These are phyloP conservation scores for Drosophila neotestacea DNA, from an alignment of 2,888 invertebrate genomes.

Conservation along the genomic window DNA sequence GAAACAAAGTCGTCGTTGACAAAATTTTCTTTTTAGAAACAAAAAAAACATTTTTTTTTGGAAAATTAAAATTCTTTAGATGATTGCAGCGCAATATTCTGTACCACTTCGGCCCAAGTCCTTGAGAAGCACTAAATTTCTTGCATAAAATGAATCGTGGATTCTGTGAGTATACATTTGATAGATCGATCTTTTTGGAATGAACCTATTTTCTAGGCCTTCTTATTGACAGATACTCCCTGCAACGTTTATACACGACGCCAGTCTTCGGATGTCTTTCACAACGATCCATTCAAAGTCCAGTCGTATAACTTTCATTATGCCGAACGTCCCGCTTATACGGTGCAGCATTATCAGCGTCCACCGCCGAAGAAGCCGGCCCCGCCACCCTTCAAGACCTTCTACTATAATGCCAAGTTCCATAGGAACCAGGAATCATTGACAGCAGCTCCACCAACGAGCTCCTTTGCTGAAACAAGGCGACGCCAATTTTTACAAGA, in stretches of 20 bases:
- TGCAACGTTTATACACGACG: conserved; percentile 55
- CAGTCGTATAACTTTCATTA: conserved; percentile 83
- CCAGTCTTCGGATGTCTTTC: conserved; percentile 70
- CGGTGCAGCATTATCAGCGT: conserved; percentile 54
- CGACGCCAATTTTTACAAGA: conserved; percentile 63
- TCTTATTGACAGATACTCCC: conserved; percentile 33
- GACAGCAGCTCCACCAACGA: background rate
- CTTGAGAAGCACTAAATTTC: conserved; percentile 50
- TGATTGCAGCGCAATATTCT: conserved; percentile 31
- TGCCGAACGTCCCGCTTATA: conserved; percentile 73
- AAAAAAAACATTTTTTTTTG: conserved; percentile 12
- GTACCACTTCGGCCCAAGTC: conserved; percentile 35
- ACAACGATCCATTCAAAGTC: conserved; percentile 82
- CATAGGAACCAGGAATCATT: background rate
- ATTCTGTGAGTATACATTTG: conserved; percentile 46
- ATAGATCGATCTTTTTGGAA: background rate
- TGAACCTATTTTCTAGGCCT: conserved; percentile 27
- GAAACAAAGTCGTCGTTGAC: conserved; percentile 46
- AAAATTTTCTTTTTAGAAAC: conserved; percentile 37
- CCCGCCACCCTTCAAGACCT: conserved; percentile 57
- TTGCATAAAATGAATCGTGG: conserved; percentile 55
- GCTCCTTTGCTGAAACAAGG: conserved; percentile 59
- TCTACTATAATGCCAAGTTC: conserved; percentile 76
- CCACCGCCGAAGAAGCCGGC: conserved; percentile 11
- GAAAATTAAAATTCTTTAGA: conserved; percentile 30